A percentile compares a stretch with the other conserved stretches of the same genome.
Conservation (phyloP, 2,113 vertebrate species). For the Arothron firmamentum region DNA sequence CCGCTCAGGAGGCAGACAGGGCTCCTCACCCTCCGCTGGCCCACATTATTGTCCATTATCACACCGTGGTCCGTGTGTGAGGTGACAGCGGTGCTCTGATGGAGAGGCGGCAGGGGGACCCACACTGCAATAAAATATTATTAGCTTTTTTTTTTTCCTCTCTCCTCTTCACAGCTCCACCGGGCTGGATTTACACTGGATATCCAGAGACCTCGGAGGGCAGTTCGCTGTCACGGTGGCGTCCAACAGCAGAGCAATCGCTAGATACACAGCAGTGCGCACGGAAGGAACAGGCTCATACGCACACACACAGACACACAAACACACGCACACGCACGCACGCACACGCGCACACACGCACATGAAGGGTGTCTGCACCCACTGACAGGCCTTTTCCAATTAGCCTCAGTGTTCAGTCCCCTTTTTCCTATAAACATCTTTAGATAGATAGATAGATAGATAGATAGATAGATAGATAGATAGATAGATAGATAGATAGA, state of each 20-base stretch:
- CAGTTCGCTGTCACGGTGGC: conserved; percentile 67
- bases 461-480: conserved; percentile 13
- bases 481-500: conserved; percentile 14
- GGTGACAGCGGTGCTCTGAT: conserved; percentile 75
- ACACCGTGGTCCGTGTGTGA: conserved; percentile 68
- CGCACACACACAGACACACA: conserved; percentile 29
- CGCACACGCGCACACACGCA: conserved; percentile 8
- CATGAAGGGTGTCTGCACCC: conserved; percentile 40
- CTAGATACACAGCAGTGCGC: conserved; percentile 47
- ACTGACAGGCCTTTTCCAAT: conserved; percentile 56
- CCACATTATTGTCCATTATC: conserved; percentile 79
- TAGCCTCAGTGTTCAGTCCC: conserved; percentile 34
- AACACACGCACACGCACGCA: neutral
- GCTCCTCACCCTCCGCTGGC: conserved; percentile 70
- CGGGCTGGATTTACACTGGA: conserved; percentile 78
- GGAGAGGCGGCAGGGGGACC: conserved; percentile 74
- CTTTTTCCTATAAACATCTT: conserved; percentile 43
- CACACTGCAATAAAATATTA: conserved; percentile 79
- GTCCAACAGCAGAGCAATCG: conserved; percentile 58
- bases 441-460: conserved; percentile 10
- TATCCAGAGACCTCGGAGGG: conserved; percentile 76
- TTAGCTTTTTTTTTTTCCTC: conserved; percentile 70
- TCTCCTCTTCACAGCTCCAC: conserved; percentile 59
- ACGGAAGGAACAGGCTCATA: conserved; percentile 28
- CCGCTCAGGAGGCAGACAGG: conserved; percentile 72